Percentiles rank a stretch among this genome's conserved stretches.
These are phyloP conservation scores for Trissolcus basalis DNA, from an alignment of 1,140 invertebrate genomes.

Conservation along the genomic window DNA sequence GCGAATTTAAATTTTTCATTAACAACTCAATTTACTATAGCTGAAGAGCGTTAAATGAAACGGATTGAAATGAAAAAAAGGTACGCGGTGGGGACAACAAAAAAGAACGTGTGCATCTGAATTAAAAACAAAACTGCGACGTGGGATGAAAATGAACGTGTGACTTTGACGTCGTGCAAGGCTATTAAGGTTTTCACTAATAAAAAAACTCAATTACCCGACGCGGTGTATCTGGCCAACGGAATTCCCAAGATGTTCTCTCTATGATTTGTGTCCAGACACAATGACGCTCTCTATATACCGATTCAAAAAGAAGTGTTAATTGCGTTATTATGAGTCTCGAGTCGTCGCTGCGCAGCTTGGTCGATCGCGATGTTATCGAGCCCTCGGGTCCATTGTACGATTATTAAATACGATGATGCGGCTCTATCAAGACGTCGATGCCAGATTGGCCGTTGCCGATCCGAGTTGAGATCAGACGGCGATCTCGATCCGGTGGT, in stretches of 20 bases:
- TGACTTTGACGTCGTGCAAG: slow-evolving; percentile 43
- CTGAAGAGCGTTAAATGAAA: too few species aligned
- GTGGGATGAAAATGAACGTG: slow-evolving; percentile 11
- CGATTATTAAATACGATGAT: slow-evolving; percentile 70
- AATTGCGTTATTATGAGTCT: slow-evolving; percentile 66
- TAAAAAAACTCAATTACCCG: slow-evolving; percentile 55
- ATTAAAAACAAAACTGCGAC: too few species aligned
- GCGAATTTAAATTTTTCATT: too few species aligned
- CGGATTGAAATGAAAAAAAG: too few species aligned
- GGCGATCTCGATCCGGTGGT: slow-evolving; percentile 55
- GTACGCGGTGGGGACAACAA: too few species aligned
- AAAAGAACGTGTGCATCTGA: too few species aligned
- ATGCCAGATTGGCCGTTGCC: slow-evolving; percentile 46
- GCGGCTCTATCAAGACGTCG: slow-evolving; percentile 64
- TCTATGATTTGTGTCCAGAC: slow-evolving; percentile 64
- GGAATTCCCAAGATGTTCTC: slow-evolving; percentile 53
- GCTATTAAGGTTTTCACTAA: slow-evolving; percentile 52
- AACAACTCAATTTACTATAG: too few species aligned
- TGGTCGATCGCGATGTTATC: slow-evolving; percentile 63
- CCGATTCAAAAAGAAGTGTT: slow-evolving; percentile 64
- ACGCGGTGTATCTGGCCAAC: slow-evolving; percentile 33
- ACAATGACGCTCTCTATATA: slow-evolving; percentile 53
- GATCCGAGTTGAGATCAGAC: slow-evolving; percentile 44
- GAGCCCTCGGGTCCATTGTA: slow-evolving; percentile 60
- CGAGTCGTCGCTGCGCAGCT: slow-evolving; percentile 50